Conservation (phyloP, 2,888 invertebrate genomes). For the Phaonia tiefii region DNA sequence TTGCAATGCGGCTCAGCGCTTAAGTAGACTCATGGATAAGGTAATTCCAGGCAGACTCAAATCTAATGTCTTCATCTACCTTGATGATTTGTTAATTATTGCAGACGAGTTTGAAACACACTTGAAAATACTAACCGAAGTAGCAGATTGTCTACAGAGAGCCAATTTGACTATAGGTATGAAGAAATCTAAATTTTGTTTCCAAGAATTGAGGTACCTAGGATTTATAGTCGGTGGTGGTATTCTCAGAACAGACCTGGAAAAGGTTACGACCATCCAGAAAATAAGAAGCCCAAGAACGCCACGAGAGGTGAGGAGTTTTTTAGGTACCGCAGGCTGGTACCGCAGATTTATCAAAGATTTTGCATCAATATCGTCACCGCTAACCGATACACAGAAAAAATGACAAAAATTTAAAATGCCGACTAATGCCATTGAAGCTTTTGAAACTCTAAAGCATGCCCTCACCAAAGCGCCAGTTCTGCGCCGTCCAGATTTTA, state of each 20-base stretch:
- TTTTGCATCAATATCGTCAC: too few species aligned
- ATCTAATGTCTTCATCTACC: not conserved
- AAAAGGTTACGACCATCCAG: too few species aligned
- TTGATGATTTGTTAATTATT: not conserved
- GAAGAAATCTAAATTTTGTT: not conserved
- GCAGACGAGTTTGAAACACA: not conserved
- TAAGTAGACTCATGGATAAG: not conserved
- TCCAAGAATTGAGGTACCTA: not conserved
- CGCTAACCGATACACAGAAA: too few species aligned
- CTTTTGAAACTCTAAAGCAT: too few species aligned
- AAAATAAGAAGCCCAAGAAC: too few species aligned
- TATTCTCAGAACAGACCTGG: too few species aligned
- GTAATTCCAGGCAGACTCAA: not conserved
- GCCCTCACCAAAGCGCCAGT: not conserved
- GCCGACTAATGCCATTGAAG: too few species aligned
- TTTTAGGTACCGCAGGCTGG: too few species aligned
- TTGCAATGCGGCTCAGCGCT: not conserved
- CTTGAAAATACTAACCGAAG: not conserved
- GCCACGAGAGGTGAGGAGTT: too few species aligned
- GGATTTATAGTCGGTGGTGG: not conserved
- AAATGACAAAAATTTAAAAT: conserved; percentile 11
- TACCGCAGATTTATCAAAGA: too few species aligned
- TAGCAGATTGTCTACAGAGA: not conserved
- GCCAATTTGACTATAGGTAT: not conserved
- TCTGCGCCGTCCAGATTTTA: not conserved